Evolutionary conservation across 1,140 invertebrate genomes (phyloP).

Genomic region (Ceratina japonica): DNA sequence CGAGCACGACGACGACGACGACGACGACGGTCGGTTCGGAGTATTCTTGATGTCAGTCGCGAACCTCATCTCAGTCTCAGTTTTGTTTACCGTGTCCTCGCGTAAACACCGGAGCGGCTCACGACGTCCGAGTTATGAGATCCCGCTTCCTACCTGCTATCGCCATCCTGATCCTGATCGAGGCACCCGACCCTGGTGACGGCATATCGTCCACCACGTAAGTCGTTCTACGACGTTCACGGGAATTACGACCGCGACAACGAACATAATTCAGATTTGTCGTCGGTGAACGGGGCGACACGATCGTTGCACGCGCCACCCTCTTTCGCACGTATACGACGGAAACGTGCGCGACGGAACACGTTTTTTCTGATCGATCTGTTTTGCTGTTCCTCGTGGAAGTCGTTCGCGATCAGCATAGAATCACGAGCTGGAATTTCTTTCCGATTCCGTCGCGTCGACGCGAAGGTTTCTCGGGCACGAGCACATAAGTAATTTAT

Average conservation of each 20-base stretch:
- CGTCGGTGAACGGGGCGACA: too few species aligned
- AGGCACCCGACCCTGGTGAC: constrained; percentile 66
- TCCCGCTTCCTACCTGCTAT: constrained; percentile 64
- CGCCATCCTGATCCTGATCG: constrained; percentile 69
- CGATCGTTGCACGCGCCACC: background rate
- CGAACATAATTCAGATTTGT: too few species aligned
- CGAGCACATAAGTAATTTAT: too few species aligned
- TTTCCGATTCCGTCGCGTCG: too few species aligned
- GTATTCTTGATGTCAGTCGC: constrained; percentile 59
- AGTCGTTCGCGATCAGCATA: too few species aligned
- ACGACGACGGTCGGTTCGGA: constrained; percentile 27
- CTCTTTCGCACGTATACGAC: too few species aligned
- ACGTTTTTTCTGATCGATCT: too few species aligned
- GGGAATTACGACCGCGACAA: too few species aligned
- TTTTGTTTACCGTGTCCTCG: constrained; percentile 59
- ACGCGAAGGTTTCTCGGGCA: too few species aligned
- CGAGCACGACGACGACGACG: constrained; percentile 31
- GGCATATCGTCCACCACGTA: constrained; percentile 72
- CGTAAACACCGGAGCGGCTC: constrained; percentile 50
- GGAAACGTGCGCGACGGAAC: too few species aligned
- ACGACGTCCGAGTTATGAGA: constrained; percentile 61
- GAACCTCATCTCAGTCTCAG: constrained; percentile 39
- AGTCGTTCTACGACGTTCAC: constrained; percentile 45
- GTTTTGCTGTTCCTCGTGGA: too few species aligned
- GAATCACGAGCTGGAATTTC: too few species aligned